Evolutionary conservation across 2,888 invertebrate species (phyloP).

Genomic region (Zelleria hepariella): DNA sequence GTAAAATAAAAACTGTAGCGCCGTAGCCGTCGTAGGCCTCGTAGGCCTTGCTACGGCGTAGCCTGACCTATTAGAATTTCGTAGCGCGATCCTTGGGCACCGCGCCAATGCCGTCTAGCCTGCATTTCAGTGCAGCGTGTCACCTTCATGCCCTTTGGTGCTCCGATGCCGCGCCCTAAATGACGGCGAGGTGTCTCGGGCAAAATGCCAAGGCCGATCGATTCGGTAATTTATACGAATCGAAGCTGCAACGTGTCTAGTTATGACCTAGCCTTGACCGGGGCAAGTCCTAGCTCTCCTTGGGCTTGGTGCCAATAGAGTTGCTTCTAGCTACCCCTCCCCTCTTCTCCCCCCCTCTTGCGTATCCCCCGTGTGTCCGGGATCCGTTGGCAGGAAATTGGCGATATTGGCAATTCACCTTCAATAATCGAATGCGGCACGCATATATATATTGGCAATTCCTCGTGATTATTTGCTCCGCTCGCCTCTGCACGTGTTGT

Average conservation of each 20-base stretch:
- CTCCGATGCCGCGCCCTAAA: not conserved
- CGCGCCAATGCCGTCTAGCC: not conserved
- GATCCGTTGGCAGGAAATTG: constrained; percentile 38
- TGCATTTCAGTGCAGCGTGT: not conserved
- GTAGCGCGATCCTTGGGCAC: constrained; percentile 4
- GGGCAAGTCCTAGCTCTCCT: constrained; percentile 44
- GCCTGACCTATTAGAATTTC: not conserved
- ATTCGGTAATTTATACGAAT: not conserved
- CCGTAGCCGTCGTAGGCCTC: not conserved
- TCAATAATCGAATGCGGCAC: constrained; percentile 24
- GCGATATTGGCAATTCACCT: constrained; percentile 42
- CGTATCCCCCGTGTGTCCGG: constrained; percentile 20
- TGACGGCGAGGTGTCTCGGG: not conserved
- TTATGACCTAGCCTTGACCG: constrained; percentile 44
- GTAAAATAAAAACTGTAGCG: too few relatives aligned
- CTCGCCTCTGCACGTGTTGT: not conserved
- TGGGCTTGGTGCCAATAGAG: constrained; percentile 47
- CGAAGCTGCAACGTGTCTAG: not conserved
- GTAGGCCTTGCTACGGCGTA: not conserved
- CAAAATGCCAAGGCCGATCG: constrained; percentile 6
- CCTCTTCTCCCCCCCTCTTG: constrained; percentile 12
- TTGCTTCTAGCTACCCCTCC: constrained; percentile 12
- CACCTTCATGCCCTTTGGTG: not conserved
- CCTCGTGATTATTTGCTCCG: not conserved
- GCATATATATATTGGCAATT: not conserved